Percentiles rank a stretch among this genome's conserved stretches.
phyloP scores from a whole-genome alignment of 2,113 vertebrate genomes.

The Epinephelus moara region DNA sequence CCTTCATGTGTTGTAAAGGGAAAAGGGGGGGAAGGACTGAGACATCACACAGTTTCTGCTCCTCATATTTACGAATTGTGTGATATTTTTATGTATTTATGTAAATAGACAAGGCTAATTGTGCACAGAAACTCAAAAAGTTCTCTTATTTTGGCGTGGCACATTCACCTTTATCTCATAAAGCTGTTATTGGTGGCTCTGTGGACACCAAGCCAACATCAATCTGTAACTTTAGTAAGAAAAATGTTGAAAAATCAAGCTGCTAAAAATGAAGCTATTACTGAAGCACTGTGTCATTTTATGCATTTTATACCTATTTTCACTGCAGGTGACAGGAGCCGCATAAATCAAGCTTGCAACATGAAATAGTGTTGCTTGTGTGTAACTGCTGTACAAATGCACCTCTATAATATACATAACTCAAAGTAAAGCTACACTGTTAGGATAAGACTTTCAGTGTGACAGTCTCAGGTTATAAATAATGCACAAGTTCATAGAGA shows the following conservation, averaged over 20 bases:
- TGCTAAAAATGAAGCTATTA: background rate
- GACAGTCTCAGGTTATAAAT: conserved; percentile 28
- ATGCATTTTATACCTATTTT: background rate
- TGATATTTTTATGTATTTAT: conserved; percentile 40
- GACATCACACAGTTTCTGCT: background rate
- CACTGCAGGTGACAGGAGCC: background rate
- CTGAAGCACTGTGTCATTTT: background rate
- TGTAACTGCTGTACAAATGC: conserved; percentile 27
- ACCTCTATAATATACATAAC: conserved; percentile 6
- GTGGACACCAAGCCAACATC: background rate
- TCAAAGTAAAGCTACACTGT: conserved; percentile 23
- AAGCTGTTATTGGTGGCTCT: background rate
- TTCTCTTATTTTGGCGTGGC: background rate
- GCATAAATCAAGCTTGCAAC: background rate
- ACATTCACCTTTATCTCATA: background rate
- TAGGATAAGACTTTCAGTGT: background rate
- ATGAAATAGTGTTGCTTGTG: background rate
- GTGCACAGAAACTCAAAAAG: background rate
- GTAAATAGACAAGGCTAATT: conserved; percentile 25
- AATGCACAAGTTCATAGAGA: conserved; percentile 23
- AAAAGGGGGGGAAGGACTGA: conserved; percentile 27
- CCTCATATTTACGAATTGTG: background rate
- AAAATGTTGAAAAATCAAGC: background rate
- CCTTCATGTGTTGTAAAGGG: conserved; percentile 47
- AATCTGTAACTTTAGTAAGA: background rate